Conservation (phyloP, 2,888 invertebrate genomes). For the Pollenia griseotomentosa region DNA sequence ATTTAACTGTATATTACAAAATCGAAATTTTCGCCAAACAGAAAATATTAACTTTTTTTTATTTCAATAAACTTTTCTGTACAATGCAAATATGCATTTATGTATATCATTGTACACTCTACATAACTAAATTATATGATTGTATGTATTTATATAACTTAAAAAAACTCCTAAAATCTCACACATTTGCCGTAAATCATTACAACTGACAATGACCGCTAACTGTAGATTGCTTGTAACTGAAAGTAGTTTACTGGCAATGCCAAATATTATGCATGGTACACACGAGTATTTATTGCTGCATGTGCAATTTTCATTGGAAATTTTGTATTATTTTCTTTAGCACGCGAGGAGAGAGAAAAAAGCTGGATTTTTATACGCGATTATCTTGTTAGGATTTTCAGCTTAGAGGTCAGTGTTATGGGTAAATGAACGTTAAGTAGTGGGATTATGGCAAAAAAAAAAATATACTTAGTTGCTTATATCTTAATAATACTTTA, state of each 20-base stretch:
- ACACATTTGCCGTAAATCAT: slow-evolving; percentile 23
- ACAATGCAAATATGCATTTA: not conserved
- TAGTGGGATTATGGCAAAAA: not conserved
- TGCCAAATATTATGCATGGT: not conserved
- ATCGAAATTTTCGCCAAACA: slow-evolving; percentile 3
- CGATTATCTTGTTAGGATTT: not conserved
- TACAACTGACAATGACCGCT: slow-evolving; percentile 61
- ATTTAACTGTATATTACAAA: slow-evolving; percentile 14
- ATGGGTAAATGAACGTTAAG: slow-evolving; percentile 15
- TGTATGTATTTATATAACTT: not conserved
- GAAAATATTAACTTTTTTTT: not conserved
- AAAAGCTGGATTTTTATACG: slow-evolving; percentile 21
- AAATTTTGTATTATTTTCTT: slow-evolving; percentile 2
- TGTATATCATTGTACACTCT: not conserved
- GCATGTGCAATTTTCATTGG: not conserved
- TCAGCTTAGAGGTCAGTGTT: slow-evolving; percentile 22
- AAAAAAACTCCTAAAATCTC: slow-evolving; percentile 1
- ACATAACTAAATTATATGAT: not conserved
- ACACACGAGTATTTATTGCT: not conserved
- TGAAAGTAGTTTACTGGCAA: slow-evolving; percentile 18
- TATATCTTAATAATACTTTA: not conserved
- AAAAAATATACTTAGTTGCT: not conserved
- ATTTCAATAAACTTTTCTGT: slow-evolving; percentile 16
- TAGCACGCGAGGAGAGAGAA: not conserved
- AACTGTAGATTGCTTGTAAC: slow-evolving; percentile 29